These are phyloP conservation scores for Drosophila suboccidentalis DNA, from an alignment of 2,888 invertebrate species.

Conservation along the genomic window DNA sequence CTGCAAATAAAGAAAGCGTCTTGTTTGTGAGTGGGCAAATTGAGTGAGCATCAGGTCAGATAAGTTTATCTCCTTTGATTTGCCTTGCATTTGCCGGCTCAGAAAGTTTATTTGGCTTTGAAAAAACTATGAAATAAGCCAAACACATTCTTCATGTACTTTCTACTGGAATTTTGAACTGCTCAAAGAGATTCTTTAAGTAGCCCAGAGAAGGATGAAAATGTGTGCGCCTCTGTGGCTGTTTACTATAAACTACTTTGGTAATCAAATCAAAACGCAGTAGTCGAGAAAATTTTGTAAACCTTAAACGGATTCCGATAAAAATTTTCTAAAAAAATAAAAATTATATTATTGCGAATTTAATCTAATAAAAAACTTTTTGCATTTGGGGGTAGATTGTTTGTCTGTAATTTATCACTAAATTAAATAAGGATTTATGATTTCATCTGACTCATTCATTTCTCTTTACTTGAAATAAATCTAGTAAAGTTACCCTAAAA, in stretches of 20 bases:
- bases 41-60: conserved; percentile 23
- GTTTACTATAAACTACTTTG: background rate
- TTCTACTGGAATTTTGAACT: conserved; percentile 16
- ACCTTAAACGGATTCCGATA: background rate
- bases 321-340: background rate
- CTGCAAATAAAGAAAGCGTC: background rate
- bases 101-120: conserved; percentile 23
- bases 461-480: conserved; percentile 1
- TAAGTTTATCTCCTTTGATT: conserved; percentile 8
- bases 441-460: background rate
- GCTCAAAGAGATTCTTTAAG: conserved; percentile 35
- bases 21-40: conserved; percentile 10
- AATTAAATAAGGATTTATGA: conserved; percentile 1
- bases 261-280: conserved; percentile 20
- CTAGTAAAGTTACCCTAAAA: background rate
- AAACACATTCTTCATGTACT: conserved; percentile 17
- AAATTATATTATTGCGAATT: background rate
- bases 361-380: background rate
- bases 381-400: background rate
- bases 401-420: conserved; percentile 1
- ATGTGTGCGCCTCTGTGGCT: conserved; percentile 14
- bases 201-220: background rate
- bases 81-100: conserved; percentile 14
- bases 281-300: background rate
- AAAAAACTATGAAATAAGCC: conserved; percentile 14